These are phyloP conservation scores for Sceloporus tristichus DNA, from an alignment of 2,113 vertebrate genomes.

Conservation along the genomic window DNA sequence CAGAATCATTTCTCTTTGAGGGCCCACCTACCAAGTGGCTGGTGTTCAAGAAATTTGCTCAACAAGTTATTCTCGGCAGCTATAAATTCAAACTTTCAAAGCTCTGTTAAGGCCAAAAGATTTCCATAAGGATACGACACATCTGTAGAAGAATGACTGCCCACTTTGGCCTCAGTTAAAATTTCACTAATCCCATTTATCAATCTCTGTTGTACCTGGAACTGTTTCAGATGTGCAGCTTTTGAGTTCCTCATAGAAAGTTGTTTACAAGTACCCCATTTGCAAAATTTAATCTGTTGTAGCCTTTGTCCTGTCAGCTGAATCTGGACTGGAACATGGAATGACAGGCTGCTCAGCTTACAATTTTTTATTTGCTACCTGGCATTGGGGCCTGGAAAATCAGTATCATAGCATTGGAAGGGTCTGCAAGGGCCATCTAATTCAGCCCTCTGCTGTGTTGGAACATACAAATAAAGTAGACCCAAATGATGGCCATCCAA, in stretches of 20 bases:
- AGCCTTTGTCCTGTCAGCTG: background rate
- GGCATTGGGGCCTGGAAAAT: background rate
- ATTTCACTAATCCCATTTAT: background rate
- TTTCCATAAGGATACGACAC: background rate
- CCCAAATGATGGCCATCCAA: too few relatives aligned
- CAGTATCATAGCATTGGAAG: too few relatives aligned
- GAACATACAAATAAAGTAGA: too few relatives aligned
- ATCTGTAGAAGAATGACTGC: slow-evolving; percentile 8
- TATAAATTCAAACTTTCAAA: slow-evolving; percentile 7
- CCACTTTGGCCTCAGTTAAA: slow-evolving; percentile 20
- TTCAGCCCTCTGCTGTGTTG: too few relatives aligned
- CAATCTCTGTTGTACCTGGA: background rate
- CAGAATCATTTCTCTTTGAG: slow-evolving; percentile 24
- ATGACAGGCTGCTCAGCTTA: background rate
- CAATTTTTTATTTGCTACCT: background rate
- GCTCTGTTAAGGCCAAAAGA: slow-evolving; percentile 7
- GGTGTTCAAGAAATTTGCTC: slow-evolving; percentile 39
- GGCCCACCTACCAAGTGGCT: slow-evolving; percentile 29
- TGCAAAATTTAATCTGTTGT: background rate
- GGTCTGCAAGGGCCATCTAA: too few relatives aligned
- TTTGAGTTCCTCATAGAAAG: background rate
- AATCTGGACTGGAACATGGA: background rate
- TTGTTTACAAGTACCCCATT: background rate
- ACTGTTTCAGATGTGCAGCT: background rate
- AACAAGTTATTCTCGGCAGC: slow-evolving; percentile 10